Conservation (phyloP, 2,113 vertebrate species). For the Diadophis punctatus region DNA sequence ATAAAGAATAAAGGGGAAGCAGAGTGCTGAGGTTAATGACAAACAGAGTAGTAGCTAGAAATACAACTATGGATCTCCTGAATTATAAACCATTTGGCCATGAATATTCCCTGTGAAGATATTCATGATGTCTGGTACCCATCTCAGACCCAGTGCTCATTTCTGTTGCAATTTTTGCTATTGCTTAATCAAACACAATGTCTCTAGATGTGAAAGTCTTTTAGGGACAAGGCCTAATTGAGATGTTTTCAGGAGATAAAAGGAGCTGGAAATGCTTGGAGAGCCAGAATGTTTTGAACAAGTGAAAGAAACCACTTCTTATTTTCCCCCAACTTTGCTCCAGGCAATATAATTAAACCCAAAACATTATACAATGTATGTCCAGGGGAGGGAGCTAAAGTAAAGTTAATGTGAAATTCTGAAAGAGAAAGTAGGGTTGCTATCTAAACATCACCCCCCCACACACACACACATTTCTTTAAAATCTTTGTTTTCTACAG, state of each 20-base stretch:
- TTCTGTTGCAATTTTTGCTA: not conserved
- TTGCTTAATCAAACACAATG: not conserved
- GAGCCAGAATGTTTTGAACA: not conserved
- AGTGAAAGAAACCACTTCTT: not conserved
- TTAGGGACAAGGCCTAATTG: not conserved
- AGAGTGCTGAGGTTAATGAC: not conserved
- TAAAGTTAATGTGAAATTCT: not conserved
- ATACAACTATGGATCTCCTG: not conserved
- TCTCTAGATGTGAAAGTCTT: not conserved
- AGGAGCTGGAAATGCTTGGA: not conserved
- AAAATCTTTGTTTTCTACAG: not conserved
- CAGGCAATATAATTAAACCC: not conserved
- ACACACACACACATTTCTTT: not conserved
- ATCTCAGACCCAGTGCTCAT: not conserved
- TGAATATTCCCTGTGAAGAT: not conserved
- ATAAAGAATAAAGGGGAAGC: not conserved
- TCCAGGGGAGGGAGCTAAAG: constrained; percentile 3
- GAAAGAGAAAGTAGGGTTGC: not conserved
- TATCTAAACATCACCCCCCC: not conserved
- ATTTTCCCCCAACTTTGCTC: not conserved
- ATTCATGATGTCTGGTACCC: not conserved
- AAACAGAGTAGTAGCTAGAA: not conserved
- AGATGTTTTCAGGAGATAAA: not conserved
- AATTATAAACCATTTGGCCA: not conserved
- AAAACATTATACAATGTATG: not conserved